Evolutionary conservation across 2,797 vertebrate genomes (phyloP).

Genomic region (Todus mexicanus): DNA sequence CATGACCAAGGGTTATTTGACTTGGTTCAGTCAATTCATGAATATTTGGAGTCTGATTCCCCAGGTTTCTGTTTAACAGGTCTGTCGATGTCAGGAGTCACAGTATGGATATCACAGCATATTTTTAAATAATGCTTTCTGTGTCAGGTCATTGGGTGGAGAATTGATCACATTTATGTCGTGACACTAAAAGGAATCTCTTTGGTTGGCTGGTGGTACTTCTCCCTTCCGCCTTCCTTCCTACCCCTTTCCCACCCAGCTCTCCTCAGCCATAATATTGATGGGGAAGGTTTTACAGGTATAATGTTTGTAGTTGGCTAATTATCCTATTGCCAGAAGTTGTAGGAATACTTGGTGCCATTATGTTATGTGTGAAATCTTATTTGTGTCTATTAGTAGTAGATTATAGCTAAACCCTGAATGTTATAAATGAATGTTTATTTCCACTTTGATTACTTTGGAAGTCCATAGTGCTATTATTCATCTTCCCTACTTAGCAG

Average conservation of each 20-base stretch:
- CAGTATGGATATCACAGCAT: background rate
- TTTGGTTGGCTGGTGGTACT: background rate
- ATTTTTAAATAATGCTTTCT: background rate
- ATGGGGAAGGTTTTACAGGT: background rate
- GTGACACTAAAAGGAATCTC: background rate
- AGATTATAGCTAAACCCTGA: background rate
- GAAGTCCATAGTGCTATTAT: background rate
- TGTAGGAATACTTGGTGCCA: background rate
- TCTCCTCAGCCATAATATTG: background rate
- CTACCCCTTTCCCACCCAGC: background rate
- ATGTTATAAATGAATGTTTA: background rate
- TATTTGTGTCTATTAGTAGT: background rate
- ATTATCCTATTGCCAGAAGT: background rate
- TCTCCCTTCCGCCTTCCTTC: background rate
- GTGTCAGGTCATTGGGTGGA: background rate
- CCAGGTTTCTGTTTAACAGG: background rate
- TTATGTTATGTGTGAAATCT: background rate
- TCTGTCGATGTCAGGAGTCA: background rate
- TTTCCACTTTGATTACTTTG: background rate
- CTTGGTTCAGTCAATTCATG: background rate
- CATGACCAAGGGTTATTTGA: background rate
- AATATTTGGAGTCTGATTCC: background rate
- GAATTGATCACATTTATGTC: background rate
- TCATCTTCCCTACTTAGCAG: conserved; percentile 9
- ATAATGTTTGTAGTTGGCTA: background rate